A percentile compares a stretch with the other conserved stretches of the same genome.
Evolutionary conservation across 1,140 invertebrate genomes (phyloP).

Genomic region (Dreissena polymorpha): DNA sequence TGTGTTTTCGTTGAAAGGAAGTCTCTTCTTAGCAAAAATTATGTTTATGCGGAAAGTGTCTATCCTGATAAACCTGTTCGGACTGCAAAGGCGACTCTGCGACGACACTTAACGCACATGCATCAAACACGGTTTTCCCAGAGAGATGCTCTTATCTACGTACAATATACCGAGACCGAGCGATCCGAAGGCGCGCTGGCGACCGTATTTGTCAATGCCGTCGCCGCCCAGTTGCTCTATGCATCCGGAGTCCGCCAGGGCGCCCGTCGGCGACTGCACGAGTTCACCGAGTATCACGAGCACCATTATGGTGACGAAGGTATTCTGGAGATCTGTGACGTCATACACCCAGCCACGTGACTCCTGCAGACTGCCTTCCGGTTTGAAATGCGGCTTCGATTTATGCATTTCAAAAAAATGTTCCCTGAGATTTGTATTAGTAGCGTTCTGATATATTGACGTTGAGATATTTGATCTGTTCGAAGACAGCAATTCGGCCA

Average conservation of each 20-base stretch:
- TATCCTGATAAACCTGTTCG: background rate
- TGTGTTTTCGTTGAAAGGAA: too few species aligned
- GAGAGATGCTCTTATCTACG: too few species aligned
- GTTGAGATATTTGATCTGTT: background rate
- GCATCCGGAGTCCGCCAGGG: slow-evolving; percentile 48
- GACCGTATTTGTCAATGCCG: slow-evolving; percentile 50
- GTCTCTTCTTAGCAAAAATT: too few species aligned
- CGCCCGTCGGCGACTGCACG: slow-evolving; percentile 46
- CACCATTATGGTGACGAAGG: slow-evolving; percentile 26
- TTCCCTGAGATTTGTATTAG: background rate
- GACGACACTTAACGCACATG: too few species aligned
- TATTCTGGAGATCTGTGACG: background rate
- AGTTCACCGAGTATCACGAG: slow-evolving; percentile 49
- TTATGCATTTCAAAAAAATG: slow-evolving; percentile 22
- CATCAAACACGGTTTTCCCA: too few species aligned
- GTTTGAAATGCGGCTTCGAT: slow-evolving; percentile 2
- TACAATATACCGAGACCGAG: slow-evolving; percentile 43
- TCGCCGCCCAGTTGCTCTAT: slow-evolving; percentile 35
- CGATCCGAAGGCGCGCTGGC: slow-evolving; percentile 50
- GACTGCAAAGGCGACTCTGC: too few species aligned
- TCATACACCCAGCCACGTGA: slow-evolving; percentile 51
- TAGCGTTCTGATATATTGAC: too few species aligned
- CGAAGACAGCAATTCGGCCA: slow-evolving; percentile 13
- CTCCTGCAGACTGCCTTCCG: slow-evolving; percentile 46
- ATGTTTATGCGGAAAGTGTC: background rate